These are phyloP conservation scores for Heteromurus nitidus DNA, from an alignment of 2,888 invertebrate genomes.

Conservation along the genomic window DNA sequence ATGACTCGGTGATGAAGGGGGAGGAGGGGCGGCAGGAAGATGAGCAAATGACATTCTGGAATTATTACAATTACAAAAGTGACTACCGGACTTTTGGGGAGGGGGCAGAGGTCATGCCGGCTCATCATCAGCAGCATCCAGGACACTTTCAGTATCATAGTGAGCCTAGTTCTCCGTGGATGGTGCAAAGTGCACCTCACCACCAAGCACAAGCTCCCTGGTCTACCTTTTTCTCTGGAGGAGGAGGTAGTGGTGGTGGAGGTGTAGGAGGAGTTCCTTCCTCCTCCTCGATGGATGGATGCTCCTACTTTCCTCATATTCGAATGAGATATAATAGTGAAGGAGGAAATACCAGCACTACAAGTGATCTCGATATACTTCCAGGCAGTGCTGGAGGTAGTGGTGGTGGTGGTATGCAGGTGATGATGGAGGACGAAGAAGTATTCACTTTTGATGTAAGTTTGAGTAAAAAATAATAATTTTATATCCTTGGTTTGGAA, in stretches of 20 bases:
- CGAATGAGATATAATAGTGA: constrained; percentile 60
- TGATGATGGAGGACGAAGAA: constrained; percentile 64
- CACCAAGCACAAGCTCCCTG: too few species aligned
- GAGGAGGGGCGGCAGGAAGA: neutral
- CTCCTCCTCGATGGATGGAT: constrained; percentile 6
- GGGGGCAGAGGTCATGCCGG: too few species aligned
- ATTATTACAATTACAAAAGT: constrained; percentile 56
- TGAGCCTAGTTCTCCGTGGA: constrained; percentile 40
- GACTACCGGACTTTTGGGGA: constrained; percentile 47
- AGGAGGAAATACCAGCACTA: constrained; percentile 29
- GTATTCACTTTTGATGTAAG: constrained; percentile 70
- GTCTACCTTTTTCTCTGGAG: constrained; percentile 22
- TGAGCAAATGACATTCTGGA: constrained; percentile 47
- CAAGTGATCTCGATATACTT: constrained; percentile 41
- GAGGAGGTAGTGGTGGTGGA: too few species aligned
- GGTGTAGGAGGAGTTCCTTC: too few species aligned
- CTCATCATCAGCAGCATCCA: constrained; percentile 5
- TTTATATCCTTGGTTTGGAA: too few species aligned
- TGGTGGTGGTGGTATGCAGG: constrained; percentile 11
- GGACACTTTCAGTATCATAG: constrained; percentile 48
- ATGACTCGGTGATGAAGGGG: neutral
- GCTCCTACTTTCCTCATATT: constrained; percentile 16
- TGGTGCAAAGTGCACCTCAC: neutral
- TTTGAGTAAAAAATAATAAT: too few species aligned
- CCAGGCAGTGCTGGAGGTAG: constrained; percentile 9